These are phyloP conservation scores for Acanthosepion lycidas DNA, from an alignment of 2,888 invertebrate genomes.

Conservation along the genomic window DNA sequence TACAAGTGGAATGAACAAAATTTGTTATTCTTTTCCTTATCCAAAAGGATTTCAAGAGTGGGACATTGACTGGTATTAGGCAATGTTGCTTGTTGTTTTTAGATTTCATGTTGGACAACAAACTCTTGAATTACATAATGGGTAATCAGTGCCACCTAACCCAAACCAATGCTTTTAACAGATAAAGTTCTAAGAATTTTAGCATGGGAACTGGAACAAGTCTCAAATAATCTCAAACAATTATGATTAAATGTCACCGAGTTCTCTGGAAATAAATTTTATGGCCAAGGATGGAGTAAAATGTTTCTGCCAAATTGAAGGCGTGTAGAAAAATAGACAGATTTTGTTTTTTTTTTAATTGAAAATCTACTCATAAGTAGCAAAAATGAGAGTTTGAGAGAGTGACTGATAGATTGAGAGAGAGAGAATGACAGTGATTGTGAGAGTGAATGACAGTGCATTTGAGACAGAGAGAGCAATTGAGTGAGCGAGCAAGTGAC, in stretches of 20 bases:
- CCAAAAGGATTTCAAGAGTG: background rate
- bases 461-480: no score
- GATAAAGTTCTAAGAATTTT: background rate
- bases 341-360: no score
- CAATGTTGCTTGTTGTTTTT: background rate
- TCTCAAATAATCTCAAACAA: background rate
- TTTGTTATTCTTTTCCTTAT: no score
- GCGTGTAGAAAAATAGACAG: no score
- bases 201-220: background rate
- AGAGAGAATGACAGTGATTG: background rate
- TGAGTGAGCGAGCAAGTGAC: no score
- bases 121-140: background rate
- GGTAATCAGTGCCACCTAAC: background rate
- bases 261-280: background rate
- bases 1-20: no score
- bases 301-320: background rate
- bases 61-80: background rate
- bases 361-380: no score
- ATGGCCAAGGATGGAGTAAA: background rate
- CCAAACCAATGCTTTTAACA: background rate
- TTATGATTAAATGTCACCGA: background rate
- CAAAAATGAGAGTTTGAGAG: no score
- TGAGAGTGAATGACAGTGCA: no score
- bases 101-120: background rate
- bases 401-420: background rate